Conservation (phyloP, 2,888 invertebrate genomes). For the Lithosia quadra region DNA sequence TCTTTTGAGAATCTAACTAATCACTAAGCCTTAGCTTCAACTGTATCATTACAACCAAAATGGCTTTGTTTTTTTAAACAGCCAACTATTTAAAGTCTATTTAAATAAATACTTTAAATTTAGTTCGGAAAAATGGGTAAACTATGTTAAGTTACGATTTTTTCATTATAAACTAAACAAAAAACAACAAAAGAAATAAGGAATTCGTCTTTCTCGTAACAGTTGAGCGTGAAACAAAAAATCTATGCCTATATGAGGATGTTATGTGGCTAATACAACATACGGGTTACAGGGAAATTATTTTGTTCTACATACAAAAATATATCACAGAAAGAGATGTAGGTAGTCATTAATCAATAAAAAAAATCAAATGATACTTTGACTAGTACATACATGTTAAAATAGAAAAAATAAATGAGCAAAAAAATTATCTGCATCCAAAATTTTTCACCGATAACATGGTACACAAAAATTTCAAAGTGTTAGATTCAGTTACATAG, state of each 20-base stretch:
- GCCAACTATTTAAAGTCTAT: conserved; percentile 44
- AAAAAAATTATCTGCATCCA: conserved; percentile 44
- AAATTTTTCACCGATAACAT: conserved; percentile 29
- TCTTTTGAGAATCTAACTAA: conserved; percentile 79
- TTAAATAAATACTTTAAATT: conserved; percentile 49
- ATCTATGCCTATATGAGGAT: conserved; percentile 67
- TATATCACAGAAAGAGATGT: conserved; percentile 80
- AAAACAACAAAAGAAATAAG: conserved; percentile 45
- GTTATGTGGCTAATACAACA: conserved; percentile 79
- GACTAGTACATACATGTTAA: conserved; percentile 76
- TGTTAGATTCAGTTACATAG: conserved; percentile 33
- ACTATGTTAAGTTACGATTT: conserved; percentile 39
- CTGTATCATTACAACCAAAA: conserved; percentile 67
- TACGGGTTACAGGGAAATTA: conserved; percentile 58
- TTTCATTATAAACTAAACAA: conserved; percentile 46
- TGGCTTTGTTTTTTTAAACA: conserved; percentile 56
- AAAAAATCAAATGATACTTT: conserved; percentile 73
- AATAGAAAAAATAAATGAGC: conserved; percentile 65
- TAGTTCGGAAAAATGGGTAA: conserved; percentile 35
- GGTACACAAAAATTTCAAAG: conserved; percentile 34
- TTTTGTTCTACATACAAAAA: conserved; percentile 78
- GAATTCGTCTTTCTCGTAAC: conserved; percentile 53
- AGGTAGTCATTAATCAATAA: conserved; percentile 64
- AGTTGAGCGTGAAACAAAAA: conserved; percentile 57
- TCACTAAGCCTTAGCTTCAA: conserved; percentile 77